These are phyloP conservation scores for Amia ocellicauda DNA, from an alignment of 2,113 vertebrate species.

Conservation along the genomic window DNA sequence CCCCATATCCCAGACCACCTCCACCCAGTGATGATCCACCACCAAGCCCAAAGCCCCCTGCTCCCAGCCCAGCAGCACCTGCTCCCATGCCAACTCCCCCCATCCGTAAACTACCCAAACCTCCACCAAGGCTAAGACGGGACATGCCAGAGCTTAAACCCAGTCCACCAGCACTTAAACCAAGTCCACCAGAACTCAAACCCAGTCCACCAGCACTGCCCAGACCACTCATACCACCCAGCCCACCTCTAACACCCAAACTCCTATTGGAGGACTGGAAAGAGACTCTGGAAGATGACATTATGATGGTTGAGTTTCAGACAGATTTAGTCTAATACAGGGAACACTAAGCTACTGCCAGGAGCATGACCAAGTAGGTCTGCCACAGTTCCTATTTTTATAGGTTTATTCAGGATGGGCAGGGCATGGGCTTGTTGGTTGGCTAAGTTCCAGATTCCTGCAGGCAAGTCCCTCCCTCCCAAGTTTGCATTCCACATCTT, in stretches of 20 bases:
- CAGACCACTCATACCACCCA: background rate
- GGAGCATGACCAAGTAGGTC: background rate
- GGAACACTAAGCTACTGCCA: background rate
- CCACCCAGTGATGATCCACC: slow-evolving; percentile 27
- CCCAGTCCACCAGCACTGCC: background rate
- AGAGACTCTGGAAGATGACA: slow-evolving; percentile 1
- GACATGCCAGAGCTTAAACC: slow-evolving; percentile 6
- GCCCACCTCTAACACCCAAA: background rate
- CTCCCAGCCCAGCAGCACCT: slow-evolving; percentile 15
- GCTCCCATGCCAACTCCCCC: slow-evolving; percentile 20
- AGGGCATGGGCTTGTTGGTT: background rate
- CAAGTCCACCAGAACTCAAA: slow-evolving; percentile 9
- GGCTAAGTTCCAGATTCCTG: background rate
- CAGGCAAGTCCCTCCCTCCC: background rate
- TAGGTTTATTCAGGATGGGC: background rate
- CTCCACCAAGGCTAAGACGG: slow-evolving; percentile 21
- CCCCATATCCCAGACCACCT: slow-evolving; percentile 10
- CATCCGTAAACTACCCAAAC: slow-evolving; percentile 5
- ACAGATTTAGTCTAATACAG: background rate
- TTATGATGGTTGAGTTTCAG: background rate
- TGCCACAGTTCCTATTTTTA: background rate
- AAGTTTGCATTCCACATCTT: background rate
- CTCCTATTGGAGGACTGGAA: background rate
- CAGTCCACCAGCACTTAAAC: background rate
- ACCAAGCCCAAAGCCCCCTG: slow-evolving; percentile 24